These are phyloP conservation scores for Eueides isabella DNA, from an alignment of 1,140 invertebrate genomes.

Conservation along the genomic window DNA sequence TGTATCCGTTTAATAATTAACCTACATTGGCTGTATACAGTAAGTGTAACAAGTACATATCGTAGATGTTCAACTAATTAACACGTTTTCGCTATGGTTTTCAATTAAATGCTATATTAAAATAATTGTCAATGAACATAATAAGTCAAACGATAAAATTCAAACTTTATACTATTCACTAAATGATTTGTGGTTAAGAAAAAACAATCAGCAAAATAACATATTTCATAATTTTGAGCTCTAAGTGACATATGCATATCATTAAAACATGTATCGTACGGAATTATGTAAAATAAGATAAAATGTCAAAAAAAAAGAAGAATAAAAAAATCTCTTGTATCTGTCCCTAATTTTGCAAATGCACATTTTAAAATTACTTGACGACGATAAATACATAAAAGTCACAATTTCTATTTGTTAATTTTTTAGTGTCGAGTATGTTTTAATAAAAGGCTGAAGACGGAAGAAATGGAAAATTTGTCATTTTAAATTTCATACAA, in stretches of 20 bases:
- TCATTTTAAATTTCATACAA: no score
- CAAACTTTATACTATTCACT: not conserved
- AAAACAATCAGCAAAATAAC: not conserved
- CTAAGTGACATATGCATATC: not conserved
- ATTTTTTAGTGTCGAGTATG: no score
- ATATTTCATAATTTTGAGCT: not conserved
- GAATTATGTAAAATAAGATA: not conserved
- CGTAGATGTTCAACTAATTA: not conserved
- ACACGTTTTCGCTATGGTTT: not conserved
- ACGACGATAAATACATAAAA: no score
- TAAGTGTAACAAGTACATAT: not conserved
- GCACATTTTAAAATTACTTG: no score
- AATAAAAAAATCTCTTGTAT: no score
- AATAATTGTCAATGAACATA: not conserved
- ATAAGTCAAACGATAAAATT: not conserved
- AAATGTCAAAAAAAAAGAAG: not conserved
- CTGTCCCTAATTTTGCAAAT: no score
- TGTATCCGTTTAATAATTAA: not conserved
- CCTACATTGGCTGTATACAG: constrained; percentile 5
- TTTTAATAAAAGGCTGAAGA: no score
- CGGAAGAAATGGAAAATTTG: no score
- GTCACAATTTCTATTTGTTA: no score
- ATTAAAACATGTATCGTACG: not conserved
- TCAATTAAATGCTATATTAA: not conserved
- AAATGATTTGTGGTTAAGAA: not conserved